These are phyloP conservation scores for Tachina grossa DNA, from an alignment of 2,888 invertebrate species.

Conservation along the genomic window DNA sequence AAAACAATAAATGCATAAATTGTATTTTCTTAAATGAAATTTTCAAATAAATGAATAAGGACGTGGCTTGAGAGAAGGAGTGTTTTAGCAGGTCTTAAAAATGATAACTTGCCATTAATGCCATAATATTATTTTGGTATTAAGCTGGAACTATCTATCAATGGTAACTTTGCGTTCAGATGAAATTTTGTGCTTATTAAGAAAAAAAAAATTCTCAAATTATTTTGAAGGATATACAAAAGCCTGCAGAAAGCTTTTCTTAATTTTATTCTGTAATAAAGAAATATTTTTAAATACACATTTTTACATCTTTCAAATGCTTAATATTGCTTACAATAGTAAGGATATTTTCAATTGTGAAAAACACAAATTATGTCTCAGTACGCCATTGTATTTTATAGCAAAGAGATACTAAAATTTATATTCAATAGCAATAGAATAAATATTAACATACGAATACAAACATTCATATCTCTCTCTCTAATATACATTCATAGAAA, in stretches of 20 bases:
- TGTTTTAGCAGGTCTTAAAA: background rate
- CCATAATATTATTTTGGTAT: too few relatives aligned
- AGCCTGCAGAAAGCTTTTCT: too few relatives aligned
- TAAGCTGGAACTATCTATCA: too few relatives aligned
- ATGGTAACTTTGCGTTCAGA: too few relatives aligned
- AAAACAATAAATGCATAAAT: conserved; percentile 43
- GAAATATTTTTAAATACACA: too few relatives aligned
- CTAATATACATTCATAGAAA: background rate
- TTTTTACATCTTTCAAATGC: background rate
- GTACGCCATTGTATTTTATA: conserved; percentile 40
- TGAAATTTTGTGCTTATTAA: too few relatives aligned
- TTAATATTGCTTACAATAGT: too few relatives aligned
- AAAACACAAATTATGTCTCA: too few relatives aligned
- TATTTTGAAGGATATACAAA: too few relatives aligned
- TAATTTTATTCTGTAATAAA: too few relatives aligned
- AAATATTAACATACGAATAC: conserved; percentile 25
- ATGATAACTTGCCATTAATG: background rate
- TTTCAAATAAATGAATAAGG: background rate
- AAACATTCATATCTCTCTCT: background rate
- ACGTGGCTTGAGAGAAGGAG: background rate
- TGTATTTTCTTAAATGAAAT: conserved; percentile 1
- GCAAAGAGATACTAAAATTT: conserved; percentile 32
- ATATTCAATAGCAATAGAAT: conserved; percentile 42
- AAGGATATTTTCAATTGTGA: too few relatives aligned
- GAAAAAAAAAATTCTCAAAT: too few relatives aligned